Evolutionary conservation across 2,888 invertebrate species (phyloP).

Genomic region (Agelastica alni): DNA sequence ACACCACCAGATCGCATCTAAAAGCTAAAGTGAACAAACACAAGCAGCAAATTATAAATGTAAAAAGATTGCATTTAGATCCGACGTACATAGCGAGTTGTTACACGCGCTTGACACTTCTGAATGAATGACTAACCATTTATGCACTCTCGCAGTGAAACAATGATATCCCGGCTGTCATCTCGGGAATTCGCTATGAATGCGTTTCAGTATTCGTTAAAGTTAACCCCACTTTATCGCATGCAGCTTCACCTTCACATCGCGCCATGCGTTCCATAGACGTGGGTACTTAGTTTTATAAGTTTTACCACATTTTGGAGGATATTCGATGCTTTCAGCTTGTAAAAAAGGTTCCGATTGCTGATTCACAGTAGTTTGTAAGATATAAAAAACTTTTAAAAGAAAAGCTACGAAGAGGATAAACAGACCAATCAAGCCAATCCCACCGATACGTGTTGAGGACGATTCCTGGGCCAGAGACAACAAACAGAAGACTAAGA

Average conservation of each 20-base stretch:
- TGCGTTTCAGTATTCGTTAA: conserved; percentile 10
- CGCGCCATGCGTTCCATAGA: background rate
- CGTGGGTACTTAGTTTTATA: no score
- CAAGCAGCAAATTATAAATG: conserved; percentile 20
- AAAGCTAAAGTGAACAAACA: conserved; percentile 8
- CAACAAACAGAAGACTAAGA: no score
- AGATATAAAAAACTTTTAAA: no score
- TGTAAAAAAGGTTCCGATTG: no score
- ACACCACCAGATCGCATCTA: conserved; percentile 1
- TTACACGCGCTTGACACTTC: conserved; percentile 16
- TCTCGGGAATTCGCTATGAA: conserved; percentile 17
- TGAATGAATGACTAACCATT: conserved; percentile 15
- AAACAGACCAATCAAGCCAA: no score
- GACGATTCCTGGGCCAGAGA: no score
- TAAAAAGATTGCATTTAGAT: conserved; percentile 20
- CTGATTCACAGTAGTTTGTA: no score
- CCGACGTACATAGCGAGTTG: background rate
- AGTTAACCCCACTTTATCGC: conserved; percentile 14
- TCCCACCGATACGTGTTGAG: no score
- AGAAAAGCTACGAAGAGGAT: no score
- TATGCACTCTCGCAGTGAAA: conserved; percentile 9
- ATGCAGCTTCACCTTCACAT: conserved; percentile 2
- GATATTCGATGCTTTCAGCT: no score
- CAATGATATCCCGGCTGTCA: conserved; percentile 18
- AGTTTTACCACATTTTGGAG: no score